Conservation (phyloP, 2,113 vertebrate genomes). For the Rattus rattus region DNA sequence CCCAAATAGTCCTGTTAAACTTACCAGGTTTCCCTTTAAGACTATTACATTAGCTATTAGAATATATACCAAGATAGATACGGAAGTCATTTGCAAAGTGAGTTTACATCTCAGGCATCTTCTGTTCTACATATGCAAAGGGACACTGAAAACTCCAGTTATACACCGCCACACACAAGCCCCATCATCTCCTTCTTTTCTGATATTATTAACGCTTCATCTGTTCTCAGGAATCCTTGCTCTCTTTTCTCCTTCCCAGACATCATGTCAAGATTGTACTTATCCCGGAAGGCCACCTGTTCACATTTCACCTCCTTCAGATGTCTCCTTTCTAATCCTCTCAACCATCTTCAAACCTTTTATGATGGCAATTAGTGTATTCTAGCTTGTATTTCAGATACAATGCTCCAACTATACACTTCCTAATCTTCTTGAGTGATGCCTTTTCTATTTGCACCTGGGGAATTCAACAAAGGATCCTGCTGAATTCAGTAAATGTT, state of each 20-base stretch:
- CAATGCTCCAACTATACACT: background rate
- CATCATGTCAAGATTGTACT: conserved; percentile 44
- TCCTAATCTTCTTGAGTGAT: conserved; percentile 1
- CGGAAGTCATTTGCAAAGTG: background rate
- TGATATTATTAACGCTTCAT: conserved; percentile 66
- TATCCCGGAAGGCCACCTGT: conserved; percentile 56
- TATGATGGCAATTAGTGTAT: conserved; percentile 7
- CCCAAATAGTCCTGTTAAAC: background rate
- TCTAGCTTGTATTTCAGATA: conserved; percentile 58
- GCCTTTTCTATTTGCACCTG: conserved; percentile 57
- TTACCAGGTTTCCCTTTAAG: background rate
- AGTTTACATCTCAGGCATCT: background rate
- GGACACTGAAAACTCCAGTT: background rate
- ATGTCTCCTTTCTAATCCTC: conserved; percentile 69
- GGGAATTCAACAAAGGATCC: background rate
- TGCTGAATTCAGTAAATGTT: background rate
- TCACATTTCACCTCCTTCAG: conserved; percentile 72
- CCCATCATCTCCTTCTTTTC: conserved; percentile 30
- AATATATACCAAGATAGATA: background rate
- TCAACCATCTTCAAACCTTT: conserved; percentile 57
- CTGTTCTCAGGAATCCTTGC: conserved; percentile 59
- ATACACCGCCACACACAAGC: background rate
- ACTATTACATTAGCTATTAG: background rate
- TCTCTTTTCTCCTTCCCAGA: conserved; percentile 30
- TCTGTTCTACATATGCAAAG: background rate